A percentile compares a stretch with the other conserved stretches of the same genome.
phyloP scores from a whole-genome alignment of 2,113 vertebrate species.

The Lycaon pictus region DNA sequence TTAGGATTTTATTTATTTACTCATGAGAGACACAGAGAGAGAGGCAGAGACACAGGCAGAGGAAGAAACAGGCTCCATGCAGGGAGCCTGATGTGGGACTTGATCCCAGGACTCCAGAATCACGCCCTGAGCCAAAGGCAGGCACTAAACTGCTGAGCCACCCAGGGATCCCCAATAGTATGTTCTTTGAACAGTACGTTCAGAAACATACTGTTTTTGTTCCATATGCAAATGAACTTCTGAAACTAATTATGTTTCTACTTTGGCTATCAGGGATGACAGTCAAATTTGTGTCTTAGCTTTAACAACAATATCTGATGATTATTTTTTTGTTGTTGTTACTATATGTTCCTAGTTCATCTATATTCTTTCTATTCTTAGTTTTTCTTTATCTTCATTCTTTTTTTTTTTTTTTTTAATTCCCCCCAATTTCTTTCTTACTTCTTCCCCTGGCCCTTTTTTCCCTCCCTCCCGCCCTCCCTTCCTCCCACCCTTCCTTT shows the following conservation, averaged over 20 bases:
- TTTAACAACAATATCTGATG: neutral
- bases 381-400: neutral
- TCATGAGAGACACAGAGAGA: no score
- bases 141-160: no score
- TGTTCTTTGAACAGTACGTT: neutral
- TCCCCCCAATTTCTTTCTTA: neutral
- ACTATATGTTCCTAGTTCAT: neutral
- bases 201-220: neutral
- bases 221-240: constrained; percentile 23
- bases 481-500: neutral
- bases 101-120: no score
- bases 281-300: neutral
- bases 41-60: no score
- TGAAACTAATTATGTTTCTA: neutral
- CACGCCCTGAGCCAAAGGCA: no score
- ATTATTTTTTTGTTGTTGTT: neutral
- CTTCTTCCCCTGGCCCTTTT: neutral
- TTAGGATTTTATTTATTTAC: no score
- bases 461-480: neutral
- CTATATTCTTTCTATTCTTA: neutral
- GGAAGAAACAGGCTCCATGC: no score
- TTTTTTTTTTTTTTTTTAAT: no score
- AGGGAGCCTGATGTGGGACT: no score
- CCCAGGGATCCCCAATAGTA: neutral
- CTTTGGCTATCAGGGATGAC: neutral